Base-by-base conservation (phyloP, 2,797 vertebrate genomes). In the Hoplostethus mediterraneus region DNA sequence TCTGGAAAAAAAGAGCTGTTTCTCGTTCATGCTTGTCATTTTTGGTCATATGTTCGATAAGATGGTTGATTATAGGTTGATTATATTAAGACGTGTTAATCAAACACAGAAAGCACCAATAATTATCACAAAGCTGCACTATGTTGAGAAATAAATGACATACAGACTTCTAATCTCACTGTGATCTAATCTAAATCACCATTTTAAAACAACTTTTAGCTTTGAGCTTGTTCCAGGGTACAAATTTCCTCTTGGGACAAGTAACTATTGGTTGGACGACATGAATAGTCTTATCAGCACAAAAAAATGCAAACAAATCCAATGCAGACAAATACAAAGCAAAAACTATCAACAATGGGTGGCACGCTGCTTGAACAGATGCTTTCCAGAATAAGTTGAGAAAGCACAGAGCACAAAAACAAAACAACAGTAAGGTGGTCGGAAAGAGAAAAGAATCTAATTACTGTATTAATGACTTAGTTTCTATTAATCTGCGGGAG, bases 391-490 rank as follows among this genome's bases (percentile, higher is more conserved):
- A 8, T 38, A 56, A 64, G 59, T 54, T 65, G 44, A 67, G 73
- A 71, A 83, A 81, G 59, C 52, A 84, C 56, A 31, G 5, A 79
- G 66, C 70, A 81, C 81, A 90, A 87, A 68, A 80, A 83, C 77
- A 74, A 85, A 81, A 82, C 80, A 82, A 75, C 74, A 55, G 79
- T 79, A 81, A 77, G 79, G 61, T 73, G 82, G 82, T 56, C 85
- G 61, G 75, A 90, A 76, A 78, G 42, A 76, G 77, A 76, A 85
- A 85, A 75, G 82, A 75, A 83, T 79, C 83, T 91, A 93, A 94
- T 93, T 92, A 90, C 81, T 89, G 82, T 91, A 93, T 93, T 92
- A 93, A 94, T 90, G 89, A 89, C 89, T 90, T 87, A 76, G 93
- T 92, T 93, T 93, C 88, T 88, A 90, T 93, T 94, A 84, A 94